Evolutionary conservation across 2,888 invertebrate species (phyloP), one percentile per base, ranked within the genome.

Genomic region (Vanessa cardui): DNA sequence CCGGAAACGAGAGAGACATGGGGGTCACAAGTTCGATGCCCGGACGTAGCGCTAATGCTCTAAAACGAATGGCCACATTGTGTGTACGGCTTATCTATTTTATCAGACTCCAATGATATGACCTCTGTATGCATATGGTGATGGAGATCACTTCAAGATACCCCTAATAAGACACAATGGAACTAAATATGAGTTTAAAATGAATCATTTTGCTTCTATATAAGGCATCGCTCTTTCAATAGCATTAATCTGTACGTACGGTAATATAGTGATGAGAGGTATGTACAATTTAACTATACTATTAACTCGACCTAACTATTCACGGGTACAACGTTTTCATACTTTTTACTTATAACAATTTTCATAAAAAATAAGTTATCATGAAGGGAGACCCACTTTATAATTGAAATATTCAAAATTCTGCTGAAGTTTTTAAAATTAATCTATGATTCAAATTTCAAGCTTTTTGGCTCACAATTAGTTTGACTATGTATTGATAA

Each of bases 11-110:
- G 52, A 72, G 76, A 76, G 77, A 77, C 76, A 73, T 66, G 68
- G 63, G 73, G 74, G 75, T 76, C 73, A 72, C 72, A 76, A 76
- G 87, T 86, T 87, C 86, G 85, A 83, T 72, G 87, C 76, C 83
- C 85, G 77, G 59, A 70, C 77, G 52, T 63, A 64, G 70, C 64
- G 61, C 64, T 58, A 58, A 58, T 78, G 81, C 79, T 80, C 77
- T 76, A 77, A 78, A 81, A 46, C 66, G 46, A 65, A 46, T 78
- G 79, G 73, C 74, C 68, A 75, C 76, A 81, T 82, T 78, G 80
- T 83, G 63, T 66, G 47, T 63, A 63, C 46, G 45, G 56, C 52
- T 58, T 58, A 64, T 71, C 68, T 63, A 64, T 60, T 39, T 39
- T 62, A 70, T 70, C 64, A 47, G 59, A 18, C 21, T 54, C 50